phyloP scores from a whole-genome alignment of 2,797 vertebrate species.

The Pteronotus mesoamericanus region DNA sequence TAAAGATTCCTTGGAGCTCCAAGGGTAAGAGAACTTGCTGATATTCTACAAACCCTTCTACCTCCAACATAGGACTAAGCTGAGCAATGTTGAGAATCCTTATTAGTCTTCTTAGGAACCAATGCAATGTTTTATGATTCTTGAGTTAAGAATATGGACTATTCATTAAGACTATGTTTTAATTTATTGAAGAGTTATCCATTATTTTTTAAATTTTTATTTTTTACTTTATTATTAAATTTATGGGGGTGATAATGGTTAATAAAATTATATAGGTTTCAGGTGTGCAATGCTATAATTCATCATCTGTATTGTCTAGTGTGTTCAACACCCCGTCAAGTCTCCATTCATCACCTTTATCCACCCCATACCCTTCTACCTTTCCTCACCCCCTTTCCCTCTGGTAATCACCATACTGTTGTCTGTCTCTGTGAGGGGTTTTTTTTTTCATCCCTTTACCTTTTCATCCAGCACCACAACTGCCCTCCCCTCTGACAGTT shows the following conservation, averaged over 20 bases:
- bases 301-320: background rate
- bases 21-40: background rate
- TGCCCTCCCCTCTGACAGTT: background rate
- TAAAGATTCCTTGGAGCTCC: slow-evolving; percentile 46
- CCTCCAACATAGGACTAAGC: slow-evolving; percentile 61
- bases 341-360: background rate
- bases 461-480: background rate
- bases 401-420: background rate
- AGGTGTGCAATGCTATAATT: background rate
- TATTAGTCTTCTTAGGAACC: background rate
- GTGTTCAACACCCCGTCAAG: background rate
- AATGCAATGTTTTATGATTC: background rate
- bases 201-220: background rate
- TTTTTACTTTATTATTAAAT: background rate
- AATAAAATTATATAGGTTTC: background rate
- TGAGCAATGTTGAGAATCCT: slow-evolving; percentile 23
- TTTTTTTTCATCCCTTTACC: background rate
- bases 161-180: background rate
- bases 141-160: slow-evolving; percentile 5
- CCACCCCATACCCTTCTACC: background rate
- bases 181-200: background rate
- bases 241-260: background rate
- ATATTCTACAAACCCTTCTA: slow-evolving; percentile 20
- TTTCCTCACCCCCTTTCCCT: background rate
- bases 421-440: background rate